These are phyloP conservation scores for Alviniconcha strummeri DNA, from an alignment of 2,888 invertebrate species.

Conservation along the genomic window DNA sequence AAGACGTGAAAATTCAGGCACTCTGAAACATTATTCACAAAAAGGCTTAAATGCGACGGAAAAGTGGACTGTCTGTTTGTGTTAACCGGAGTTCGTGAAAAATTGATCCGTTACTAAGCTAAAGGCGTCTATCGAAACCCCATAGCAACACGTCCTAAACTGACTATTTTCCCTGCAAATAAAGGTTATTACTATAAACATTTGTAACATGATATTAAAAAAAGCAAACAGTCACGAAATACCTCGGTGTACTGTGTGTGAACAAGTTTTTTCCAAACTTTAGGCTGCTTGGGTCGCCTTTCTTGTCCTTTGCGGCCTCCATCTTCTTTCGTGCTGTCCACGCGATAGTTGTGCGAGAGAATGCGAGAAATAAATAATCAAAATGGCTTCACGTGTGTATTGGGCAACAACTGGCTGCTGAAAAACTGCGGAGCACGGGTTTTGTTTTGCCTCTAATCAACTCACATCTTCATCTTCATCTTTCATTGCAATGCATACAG, in stretches of 20 bases:
- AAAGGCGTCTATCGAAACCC: constrained; percentile 32
- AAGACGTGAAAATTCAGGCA: constrained; percentile 65
- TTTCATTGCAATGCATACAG: constrained; percentile 33
- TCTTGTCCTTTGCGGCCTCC: constrained; percentile 4
- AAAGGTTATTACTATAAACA: background rate
- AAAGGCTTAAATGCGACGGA: too few relatives aligned
- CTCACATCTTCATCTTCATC: constrained; percentile 23
- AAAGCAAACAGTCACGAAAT: background rate
- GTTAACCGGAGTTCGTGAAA: too few relatives aligned
- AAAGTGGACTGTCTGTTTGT: too few relatives aligned
- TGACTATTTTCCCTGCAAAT: too few relatives aligned
- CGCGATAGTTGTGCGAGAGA: constrained; percentile 20
- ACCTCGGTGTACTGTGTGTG: constrained; percentile 57
- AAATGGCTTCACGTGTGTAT: constrained; percentile 15
- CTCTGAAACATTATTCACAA: constrained; percentile 49
- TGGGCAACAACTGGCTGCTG: background rate
- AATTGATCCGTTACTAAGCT: too few relatives aligned
- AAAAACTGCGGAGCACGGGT: constrained; percentile 25
- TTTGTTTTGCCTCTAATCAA: constrained; percentile 26
- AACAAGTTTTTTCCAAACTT: constrained; percentile 57
- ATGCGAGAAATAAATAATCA: constrained; percentile 29
- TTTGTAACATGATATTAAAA: background rate
- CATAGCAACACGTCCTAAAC: constrained; percentile 15
- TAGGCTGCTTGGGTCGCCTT: constrained; percentile 44
- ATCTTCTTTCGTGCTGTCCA: constrained; percentile 6